These are phyloP conservation scores for Micromussa lordhowensis DNA, from an alignment of 92 coral and sea anemone species.

Conservation along the genomic window DNA sequence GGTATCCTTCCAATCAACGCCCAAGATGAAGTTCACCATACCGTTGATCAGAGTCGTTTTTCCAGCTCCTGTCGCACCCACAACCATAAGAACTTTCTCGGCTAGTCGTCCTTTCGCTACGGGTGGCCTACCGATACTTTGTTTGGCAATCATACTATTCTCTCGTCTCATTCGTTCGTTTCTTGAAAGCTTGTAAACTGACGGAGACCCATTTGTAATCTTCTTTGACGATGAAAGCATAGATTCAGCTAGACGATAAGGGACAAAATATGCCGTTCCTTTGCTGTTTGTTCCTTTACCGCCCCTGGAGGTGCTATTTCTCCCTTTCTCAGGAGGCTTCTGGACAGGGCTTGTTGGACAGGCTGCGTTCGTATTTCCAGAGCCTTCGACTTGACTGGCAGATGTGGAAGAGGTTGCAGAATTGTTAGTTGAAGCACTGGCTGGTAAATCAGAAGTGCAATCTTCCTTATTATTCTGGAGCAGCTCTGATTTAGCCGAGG, in stretches of 20 bases:
- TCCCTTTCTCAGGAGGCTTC: not conserved
- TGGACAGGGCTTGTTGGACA: not conserved
- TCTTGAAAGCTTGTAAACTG: not conserved
- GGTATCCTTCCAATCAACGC: constrained; percentile 29
- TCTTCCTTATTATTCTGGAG: not conserved
- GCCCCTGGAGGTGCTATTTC: not conserved
- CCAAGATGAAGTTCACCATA: constrained; percentile 44
- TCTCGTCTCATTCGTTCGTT: not conserved
- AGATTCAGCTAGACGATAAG: not conserved
- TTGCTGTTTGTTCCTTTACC: constrained; percentile 2
- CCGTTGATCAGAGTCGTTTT: constrained; percentile 62
- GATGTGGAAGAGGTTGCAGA: constrained; percentile 7
- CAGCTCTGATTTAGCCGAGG: not conserved
- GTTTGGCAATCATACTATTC: not conserved
- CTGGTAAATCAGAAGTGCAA: not conserved
- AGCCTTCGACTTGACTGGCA: not conserved
- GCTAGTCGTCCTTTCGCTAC: not conserved
- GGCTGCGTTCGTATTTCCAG: not conserved
- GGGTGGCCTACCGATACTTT: not conserved
- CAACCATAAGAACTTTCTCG: constrained; percentile 24
- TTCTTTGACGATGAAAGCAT: not conserved
- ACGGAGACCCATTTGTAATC: not conserved
- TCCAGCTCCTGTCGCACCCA: constrained; percentile 60
- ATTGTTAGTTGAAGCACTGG: not conserved
- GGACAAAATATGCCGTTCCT: not conserved